Conservation (phyloP, 2,113 vertebrate genomes). For the Sander lucioperca region DNA sequence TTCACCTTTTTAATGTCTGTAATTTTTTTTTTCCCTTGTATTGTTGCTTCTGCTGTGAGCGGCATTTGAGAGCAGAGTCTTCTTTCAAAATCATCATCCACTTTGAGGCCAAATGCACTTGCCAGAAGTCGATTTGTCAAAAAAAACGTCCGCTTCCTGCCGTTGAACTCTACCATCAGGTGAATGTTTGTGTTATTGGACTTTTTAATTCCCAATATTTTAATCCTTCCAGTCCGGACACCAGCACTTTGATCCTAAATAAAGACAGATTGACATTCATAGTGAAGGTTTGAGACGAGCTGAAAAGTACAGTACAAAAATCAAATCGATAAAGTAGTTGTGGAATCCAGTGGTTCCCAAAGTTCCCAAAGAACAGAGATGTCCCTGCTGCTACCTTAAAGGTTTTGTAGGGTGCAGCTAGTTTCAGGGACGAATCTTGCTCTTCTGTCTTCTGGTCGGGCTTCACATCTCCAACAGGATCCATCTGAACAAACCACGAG, state of each 20-base stretch:
- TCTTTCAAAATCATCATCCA: neutral
- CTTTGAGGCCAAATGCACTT: neutral
- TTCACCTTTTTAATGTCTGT: neutral
- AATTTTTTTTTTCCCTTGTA: neutral
- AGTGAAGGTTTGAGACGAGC: neutral
- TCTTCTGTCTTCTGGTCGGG: neutral
- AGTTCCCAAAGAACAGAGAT: too few species aligned
- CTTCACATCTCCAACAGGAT: neutral
- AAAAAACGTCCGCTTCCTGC: accelerated
- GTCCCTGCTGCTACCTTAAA: too few species aligned
- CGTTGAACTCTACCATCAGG: neutral
- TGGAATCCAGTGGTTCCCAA: too few species aligned
- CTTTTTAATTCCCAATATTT: too few species aligned
- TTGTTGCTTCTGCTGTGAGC: neutral
- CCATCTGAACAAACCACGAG: neutral
- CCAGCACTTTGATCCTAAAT: neutral
- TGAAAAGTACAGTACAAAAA: too few species aligned
- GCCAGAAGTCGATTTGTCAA: neutral
- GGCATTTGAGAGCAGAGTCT: neutral
- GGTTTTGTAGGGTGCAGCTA: too few species aligned
- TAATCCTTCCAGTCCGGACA: neutral
- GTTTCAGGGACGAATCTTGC: too few species aligned
- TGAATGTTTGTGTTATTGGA: neutral
- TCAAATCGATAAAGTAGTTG: too few species aligned
- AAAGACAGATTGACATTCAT: neutral